Evolutionary conservation across 2,888 invertebrate species (phyloP), one percentile per base, ranked within the genome.

Genomic region (Leptopterna dolabrata): DNA sequence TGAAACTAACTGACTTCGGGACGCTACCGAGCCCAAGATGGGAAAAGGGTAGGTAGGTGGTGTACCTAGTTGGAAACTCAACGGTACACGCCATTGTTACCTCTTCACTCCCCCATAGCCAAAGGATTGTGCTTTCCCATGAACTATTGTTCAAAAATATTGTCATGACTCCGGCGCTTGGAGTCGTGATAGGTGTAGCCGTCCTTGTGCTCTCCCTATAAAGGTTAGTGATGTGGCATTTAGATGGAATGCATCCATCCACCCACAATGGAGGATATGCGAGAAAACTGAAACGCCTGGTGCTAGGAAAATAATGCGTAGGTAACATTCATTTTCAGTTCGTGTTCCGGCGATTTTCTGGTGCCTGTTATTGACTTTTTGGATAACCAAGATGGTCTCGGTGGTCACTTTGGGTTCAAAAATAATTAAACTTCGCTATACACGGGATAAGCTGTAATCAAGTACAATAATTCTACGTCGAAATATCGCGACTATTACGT

Each of bases 171-270:
- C n/a, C 85, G 85, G 45, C 11, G 63, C 51, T 71, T 13, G 76
- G 71, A 76, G 73, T 85, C 85, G 85, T 85, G 85, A 85, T 71
- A 85, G 85, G 85, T 85, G 85, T 85, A 85, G 85, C 85, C 73
- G 85, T 85, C 85, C 85, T 85, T 85, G 85, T 45, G 85, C 85
- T 85, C 85, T 36, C 84, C 36, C 24, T 14, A 29, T 84, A 85
- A 85, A 85, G 85, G 85, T 85, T 85, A 85, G 45, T 85, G 85
- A 85, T 85, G 85, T 85, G 85, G 85, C 85, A 85, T 85, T 85
- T 85, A 85, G 73, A 73, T 16, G 85, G 85, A 85, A 85, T 85
- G 85, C 85, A 85, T 85, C 85, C 76, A 47, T 71, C 85, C 73
- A 63, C 85, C 85, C 85, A 85, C 85, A 63, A n/a, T 71, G 19